Base-by-base conservation (phyloP, 1,140 invertebrate genomes). In the Microplitis mediator region DNA sequence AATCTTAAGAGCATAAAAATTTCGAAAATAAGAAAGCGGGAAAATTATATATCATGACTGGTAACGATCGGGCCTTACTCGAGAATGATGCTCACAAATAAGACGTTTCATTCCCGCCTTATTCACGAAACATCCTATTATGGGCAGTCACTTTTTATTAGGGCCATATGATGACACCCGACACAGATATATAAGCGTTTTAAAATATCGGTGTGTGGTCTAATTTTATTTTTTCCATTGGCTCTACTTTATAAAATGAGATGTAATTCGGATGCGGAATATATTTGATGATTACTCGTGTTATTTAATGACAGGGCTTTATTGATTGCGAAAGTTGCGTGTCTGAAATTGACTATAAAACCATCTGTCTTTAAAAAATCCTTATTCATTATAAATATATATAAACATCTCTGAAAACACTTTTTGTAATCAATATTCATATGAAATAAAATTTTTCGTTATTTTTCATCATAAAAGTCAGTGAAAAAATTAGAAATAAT, bases 101-200 rank as follows among this genome's bases (percentile, higher is more conserved):
- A 58, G 56, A 58, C 56, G 56, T 58, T 58, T 58, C 56, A 23
- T 58, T 58, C 56, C 56, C 56, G 56, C 31, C 16, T 58, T 58
- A 58, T 58, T 58, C 56, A 58, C 56, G 56, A 58, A 58, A 58
- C 56, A 58, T 58, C 56, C 14, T 58, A 58, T 58, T 58, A 58
- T 58, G 31, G 56, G 56, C 56, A 58, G 56, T 58, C 56, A 58
- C 56, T 58, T 58, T 58, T 58, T 58, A 58, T 58, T 58, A 58
- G 56, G 16, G 56, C 14, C 39, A 58, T 58, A 58, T 58, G 56
- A 58, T 58, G 56, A 58, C 56, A 58, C 56, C 56, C 56, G 56
- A 58, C 56, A 58, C 56, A 58, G 23, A 58, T 58, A 58, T 54
- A 54, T 58, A 58, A 23, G 4, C 14, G 56, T 31, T 58, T 31